Evolutionary conservation across 2,797 vertebrate genomes (phyloP), one percentile per base, ranked within the genome.

Genomic region (Cyclura pinguis): DNA sequence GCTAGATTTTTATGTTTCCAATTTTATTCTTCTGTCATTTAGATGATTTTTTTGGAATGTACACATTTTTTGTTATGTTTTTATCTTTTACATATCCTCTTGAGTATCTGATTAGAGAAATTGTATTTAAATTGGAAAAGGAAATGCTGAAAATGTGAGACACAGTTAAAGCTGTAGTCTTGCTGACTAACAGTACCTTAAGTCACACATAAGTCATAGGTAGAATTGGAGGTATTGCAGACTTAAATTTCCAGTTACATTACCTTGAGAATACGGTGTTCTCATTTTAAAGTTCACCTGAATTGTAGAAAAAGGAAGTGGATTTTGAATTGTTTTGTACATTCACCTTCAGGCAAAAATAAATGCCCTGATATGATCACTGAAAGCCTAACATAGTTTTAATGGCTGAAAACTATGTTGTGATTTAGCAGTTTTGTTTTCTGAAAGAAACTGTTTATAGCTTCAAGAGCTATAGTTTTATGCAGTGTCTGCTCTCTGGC

Each of bases 221-320:
- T 69, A 10, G n/a, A 22, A 13, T 22, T 24, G 10, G 32, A 57
- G 74, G 76, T 59, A 81, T 29, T 35, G 82, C 86, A 86, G 47
- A 42, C 42, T 42, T 42, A 42, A 78, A 85, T n/a, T 27, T 69
- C 55, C 87, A 29, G 20, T 91, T 86, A 67, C 27, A 6, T 74
- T 29, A n/a, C 57, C 78, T 82, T 91, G 77, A 73, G 42, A 88
- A 85, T 81, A 35, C 42, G n/a, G 42, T 74, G 42, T 85, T 76
- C 35, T 77, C 67, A 22, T 3, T 27, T 27, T 0, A 0, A 27
- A 50, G 55, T 2, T 35, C 4, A 64, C 59, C 64, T 89, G 24
- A 89, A 84, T 18, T 0, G 0, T 8, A 90, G 24, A 89, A 55
- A 82, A 92, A 84, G 69, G 47, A 13, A 55, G 69, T 77, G 27